Evolutionary conservation across 1,140 invertebrate species (phyloP).

Genomic region (Leucophenga varia): DNA sequence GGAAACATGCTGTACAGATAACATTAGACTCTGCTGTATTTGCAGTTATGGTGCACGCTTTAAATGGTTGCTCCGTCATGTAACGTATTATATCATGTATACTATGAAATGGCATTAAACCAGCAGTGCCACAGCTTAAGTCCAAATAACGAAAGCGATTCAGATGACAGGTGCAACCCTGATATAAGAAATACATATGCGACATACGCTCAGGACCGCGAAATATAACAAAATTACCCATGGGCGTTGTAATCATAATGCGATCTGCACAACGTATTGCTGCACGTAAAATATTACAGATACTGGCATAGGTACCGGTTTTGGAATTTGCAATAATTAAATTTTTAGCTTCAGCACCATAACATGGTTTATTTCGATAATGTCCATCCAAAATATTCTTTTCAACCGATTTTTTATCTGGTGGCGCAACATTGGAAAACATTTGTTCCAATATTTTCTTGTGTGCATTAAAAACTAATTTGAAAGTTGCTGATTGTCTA

Average conservation of each 20-base stretch:
- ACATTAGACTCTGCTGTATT: no score
- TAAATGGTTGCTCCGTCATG: no score
- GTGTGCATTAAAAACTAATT: no score
- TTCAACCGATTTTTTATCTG: no score
- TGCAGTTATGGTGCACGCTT: no score
- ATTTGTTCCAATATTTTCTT: no score
- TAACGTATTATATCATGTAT: constrained; percentile 21
- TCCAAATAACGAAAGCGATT: constrained; percentile 45
- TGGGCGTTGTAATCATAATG: constrained; percentile 43
- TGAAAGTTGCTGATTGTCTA: no score
- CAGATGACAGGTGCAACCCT: constrained; percentile 40
- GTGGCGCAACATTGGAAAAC: no score
- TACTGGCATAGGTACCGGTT: constrained; percentile 35
- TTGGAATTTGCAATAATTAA: constrained; percentile 39
- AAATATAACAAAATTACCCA: constrained; percentile 51
- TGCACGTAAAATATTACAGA: constrained; percentile 24
- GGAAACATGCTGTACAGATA: no score
- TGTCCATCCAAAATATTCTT: no score
- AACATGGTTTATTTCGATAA: constrained; percentile 27
- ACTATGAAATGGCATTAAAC: constrained; percentile 25
- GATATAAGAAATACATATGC: constrained; percentile 32
- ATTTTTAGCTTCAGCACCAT: constrained; percentile 20
- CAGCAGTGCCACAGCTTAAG: constrained; percentile 36
- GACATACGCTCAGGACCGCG: constrained; percentile 12
- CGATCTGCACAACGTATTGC: constrained; percentile 36